phyloP scores from a whole-genome alignment of 2,113 vertebrate species.

The Asarcornis scutulata region DNA sequence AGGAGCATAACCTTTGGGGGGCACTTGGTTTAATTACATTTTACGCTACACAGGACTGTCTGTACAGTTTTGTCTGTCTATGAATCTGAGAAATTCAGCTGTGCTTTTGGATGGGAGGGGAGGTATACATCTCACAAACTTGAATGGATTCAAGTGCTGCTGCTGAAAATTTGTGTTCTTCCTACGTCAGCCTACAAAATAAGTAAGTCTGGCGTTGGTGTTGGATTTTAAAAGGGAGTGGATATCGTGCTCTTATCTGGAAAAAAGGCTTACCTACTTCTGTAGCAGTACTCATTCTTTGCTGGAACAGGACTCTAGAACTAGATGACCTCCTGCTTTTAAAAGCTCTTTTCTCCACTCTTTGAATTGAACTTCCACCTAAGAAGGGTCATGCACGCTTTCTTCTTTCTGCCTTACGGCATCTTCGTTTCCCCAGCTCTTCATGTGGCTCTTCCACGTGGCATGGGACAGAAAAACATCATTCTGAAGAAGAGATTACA shows the following conservation, averaged over 20 bases:
- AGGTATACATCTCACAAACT: neutral
- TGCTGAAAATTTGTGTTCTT: neutral
- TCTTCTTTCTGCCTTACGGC: neutral
- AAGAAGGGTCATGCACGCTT: accelerated
- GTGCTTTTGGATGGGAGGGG: neutral
- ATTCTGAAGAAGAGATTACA: neutral
- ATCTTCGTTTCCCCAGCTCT: neutral
- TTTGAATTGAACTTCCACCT: neutral
- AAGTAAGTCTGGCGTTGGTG: neutral
- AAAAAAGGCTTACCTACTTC: neutral
- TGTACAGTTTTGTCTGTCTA: neutral
- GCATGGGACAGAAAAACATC: neutral
- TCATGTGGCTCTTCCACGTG: neutral
- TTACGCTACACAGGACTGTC: neutral
- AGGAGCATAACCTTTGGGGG: neutral
- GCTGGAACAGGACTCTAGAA: neutral
- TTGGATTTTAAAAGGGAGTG: neutral
- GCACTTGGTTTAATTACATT: neutral
- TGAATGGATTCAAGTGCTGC: neutral
- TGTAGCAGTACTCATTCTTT: neutral
- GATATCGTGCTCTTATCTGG: neutral
- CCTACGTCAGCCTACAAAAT: neutral
- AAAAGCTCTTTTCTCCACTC: neutral
- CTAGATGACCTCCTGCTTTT: neutral
- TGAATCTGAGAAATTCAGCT: neutral